Base-by-base conservation (phyloP, 2,888 invertebrate genomes). In the Mesoligia furuncula region DNA sequence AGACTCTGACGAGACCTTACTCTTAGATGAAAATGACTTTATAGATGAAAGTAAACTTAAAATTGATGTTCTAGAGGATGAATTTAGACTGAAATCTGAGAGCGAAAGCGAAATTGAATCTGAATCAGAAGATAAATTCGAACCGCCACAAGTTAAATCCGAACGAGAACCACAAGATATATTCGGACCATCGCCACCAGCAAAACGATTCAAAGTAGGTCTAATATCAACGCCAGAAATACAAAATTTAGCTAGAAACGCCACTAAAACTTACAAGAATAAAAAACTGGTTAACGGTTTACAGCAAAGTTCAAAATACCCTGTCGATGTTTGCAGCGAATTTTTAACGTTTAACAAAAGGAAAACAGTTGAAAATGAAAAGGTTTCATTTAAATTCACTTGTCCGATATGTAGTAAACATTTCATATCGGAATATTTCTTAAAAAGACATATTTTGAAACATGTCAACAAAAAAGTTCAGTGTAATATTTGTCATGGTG, bases 21-120 rank as follows among this genome's bases (percentile, higher is more conserved):
- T 90, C 1, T 17, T 89, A 9, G 87, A 91, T 36, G 90, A 90
- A 13, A 78, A 85, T 17, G 90, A 93, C 15, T 84, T 90, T 45
- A 74, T 90, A 5, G 92, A 93, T 75, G 95, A 95, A 72, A 81
- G 83, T 24, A 90, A 93, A 85, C 74, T 91, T 0, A 92, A 92
- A 82, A 85, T 95, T n/a, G 95, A 95, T 45, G 92, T 95, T 11
- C 80, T 96, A 73, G 96, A 96, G 92, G 96, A 96, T 68, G 96
- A 96, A 86, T 96, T 94, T 85, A 94, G 96, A 90, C 13, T 93
- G 1, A 88, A 94, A 83, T 92, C 93, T 5, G 95, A 93, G 0
- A 90, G 91, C 75, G 94, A 93, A 9, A 84, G 71, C 20, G 95
- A 93, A 0, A 89, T 90, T 77, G 94, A 94, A 24, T 77, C 70